Evolutionary conservation across 2,888 invertebrate species (phyloP).

Genomic region (Tipula unca): DNA sequence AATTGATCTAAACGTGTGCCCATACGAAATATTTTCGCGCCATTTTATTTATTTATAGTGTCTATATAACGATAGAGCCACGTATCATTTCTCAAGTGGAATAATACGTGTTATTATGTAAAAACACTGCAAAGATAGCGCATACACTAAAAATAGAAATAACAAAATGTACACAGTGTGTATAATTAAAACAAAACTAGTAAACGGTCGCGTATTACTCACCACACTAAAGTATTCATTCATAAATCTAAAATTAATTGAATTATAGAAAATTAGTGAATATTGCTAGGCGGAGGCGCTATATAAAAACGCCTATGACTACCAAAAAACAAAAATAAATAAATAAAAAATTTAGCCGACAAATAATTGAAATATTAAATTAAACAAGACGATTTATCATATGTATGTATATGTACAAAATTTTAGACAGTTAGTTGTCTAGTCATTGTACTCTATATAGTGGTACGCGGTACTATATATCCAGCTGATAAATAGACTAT

Average conservation of each 20-base stretch:
- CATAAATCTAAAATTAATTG: background rate
- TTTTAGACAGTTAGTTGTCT: background rate
- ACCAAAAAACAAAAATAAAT: background rate
- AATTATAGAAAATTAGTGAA: background rate
- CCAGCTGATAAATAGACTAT: background rate
- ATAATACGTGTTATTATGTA: no score
- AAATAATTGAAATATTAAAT: background rate
- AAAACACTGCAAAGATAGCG: background rate
- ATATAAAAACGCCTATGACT: background rate
- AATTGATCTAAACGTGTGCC: no score
- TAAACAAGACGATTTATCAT: background rate
- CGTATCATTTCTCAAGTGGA: no score
- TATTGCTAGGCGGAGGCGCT: background rate
- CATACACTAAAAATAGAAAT: background rate
- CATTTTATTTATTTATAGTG: no score
- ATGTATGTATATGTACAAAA: background rate
- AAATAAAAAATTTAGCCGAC: background rate
- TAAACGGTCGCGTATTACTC: background rate
- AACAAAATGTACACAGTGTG: background rate
- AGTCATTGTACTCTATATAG: background rate
- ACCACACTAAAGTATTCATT: background rate
- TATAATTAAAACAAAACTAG: background rate
- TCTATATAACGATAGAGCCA: no score
- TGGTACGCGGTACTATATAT: background rate
- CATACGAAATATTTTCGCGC: background rate